Evolutionary conservation across 2,113 vertebrate species (phyloP), one percentile per base, ranked within the genome.

Genomic region (Mormyrus lacerda): DNA sequence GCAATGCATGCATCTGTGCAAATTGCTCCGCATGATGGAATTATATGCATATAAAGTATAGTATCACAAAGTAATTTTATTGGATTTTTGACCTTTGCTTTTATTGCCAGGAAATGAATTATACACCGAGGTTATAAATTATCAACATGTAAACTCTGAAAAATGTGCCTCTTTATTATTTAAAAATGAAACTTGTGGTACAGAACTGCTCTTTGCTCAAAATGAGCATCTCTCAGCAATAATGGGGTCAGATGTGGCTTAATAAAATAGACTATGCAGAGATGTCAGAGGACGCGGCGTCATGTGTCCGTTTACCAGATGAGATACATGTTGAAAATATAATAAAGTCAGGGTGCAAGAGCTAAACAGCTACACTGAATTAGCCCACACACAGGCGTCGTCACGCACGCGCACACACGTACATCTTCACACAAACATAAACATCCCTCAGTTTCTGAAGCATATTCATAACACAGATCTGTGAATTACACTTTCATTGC

Each of bases 71-170:
- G n/a, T 27, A 69, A 88, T 88, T 76, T 92, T 1, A 90, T 88
- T 0, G 92, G 90, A 61, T 94, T 90, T 31, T 55, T 86, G 87
- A 90, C 92, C 89, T 90, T 93, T 87, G 92, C 94, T 21, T 89
- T 93, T 45, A 94, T 90, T 65, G 93, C 89, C 19, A 94, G 93
- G 91, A 89, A 84, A 90, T n/a, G 92, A 76, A 76, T 76, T 39
- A 31, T 76, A 76, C 24, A 35, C 13, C 69, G 39, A 17, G 31
- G 69, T 15, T 39, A 39, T 76, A 76, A 76, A 76, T 76, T 76
- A 76, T 39, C 31, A 76, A 17, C 69, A 17, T 35, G 15, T 15
- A 76, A 73, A 35, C 69, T 13, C 13, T 15, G 0, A 31, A 73
- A 73, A 76, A 76, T 35, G 13, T 39, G 39, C 27, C 69, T 39